Percentiles rank a stretch among this genome's conserved stretches.
These are phyloP conservation scores for Diachasma alloeum DNA, from an alignment of 1,140 invertebrate genomes.

Conservation along the genomic window DNA sequence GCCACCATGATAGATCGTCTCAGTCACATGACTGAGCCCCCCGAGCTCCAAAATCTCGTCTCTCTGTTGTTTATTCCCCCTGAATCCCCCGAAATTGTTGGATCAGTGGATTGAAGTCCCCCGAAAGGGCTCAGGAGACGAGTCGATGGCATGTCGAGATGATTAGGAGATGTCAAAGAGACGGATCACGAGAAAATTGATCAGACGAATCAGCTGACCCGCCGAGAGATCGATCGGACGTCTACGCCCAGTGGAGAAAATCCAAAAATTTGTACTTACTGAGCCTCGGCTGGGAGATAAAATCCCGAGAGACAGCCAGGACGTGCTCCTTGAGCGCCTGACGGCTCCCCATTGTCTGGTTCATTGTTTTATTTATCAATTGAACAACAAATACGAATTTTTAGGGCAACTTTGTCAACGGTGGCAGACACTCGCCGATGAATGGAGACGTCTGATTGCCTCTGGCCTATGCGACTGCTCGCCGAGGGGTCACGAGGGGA, in stretches of 20 bases:
- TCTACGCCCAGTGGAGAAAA: conserved; percentile 49
- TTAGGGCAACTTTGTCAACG: not conserved
- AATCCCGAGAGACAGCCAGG: conserved; percentile 93
- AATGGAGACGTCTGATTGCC: not conserved
- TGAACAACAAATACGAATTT: conserved; percentile 18
- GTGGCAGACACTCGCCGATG: not conserved
- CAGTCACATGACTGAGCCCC: conserved; percentile 1
- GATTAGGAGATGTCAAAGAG: not conserved
- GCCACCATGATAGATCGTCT: not conserved
- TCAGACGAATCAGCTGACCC: conserved; percentile 55
- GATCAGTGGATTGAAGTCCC: not conserved
- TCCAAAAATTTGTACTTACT: conserved; percentile 77
- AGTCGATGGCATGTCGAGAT: too few relatives aligned
- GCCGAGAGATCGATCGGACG: conserved; percentile 51
- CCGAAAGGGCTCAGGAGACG: too few relatives aligned
- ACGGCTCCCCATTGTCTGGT: conserved; percentile 55
- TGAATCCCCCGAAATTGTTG: not conserved
- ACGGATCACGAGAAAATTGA: conserved; percentile 2
- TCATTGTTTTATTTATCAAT: conserved; percentile 15
- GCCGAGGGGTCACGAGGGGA: not conserved
- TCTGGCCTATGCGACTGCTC: not conserved
- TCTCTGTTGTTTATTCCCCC: not conserved
- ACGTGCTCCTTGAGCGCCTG: conserved; percentile 81
- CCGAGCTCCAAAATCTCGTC: not conserved
- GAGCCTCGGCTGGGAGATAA: conserved; percentile 95